phyloP scores from a whole-genome alignment of 92 coral and sea anemone species.

The Epizoanthus ramosus region DNA sequence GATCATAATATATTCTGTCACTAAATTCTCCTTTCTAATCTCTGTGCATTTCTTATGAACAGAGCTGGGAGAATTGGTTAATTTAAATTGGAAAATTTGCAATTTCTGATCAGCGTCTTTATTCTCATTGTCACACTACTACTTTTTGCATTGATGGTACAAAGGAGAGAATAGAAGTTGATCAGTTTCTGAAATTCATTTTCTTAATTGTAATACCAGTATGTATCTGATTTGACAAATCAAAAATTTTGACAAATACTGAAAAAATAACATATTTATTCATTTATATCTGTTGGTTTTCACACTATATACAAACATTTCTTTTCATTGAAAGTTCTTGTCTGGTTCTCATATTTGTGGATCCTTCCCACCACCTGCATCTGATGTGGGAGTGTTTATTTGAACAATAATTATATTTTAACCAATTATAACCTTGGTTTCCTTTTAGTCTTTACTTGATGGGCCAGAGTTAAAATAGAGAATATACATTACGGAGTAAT shows the following conservation, averaged over 20 bases:
- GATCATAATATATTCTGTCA: not conserved
- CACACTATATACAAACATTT: not conserved
- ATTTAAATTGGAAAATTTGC: too few relatives aligned
- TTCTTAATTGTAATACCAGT: too few relatives aligned
- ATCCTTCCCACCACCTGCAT: constrained; percentile 16
- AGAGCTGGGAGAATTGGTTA: too few relatives aligned
- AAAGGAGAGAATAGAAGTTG: too few relatives aligned
- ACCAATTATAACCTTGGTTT: constrained; percentile 22
- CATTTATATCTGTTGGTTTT: not conserved
- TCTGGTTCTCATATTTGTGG: not conserved
- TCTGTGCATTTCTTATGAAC: too few relatives aligned
- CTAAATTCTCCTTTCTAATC: not conserved
- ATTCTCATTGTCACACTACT: too few relatives aligned
- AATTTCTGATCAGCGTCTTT: too few relatives aligned
- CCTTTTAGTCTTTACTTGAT: constrained; percentile 17
- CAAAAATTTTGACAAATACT: too few relatives aligned
- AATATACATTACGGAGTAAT: constrained; percentile 4
- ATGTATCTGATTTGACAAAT: too few relatives aligned
- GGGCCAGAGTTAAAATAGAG: not conserved
- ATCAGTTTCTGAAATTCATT: too few relatives aligned
- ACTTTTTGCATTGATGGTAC: too few relatives aligned
- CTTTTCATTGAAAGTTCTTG: not conserved
- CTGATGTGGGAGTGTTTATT: constrained; percentile 2
- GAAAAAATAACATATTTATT: not conserved
- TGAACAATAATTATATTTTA: constrained; percentile 12